A percentile compares a stretch with the other conserved stretches of the same genome.
Conservation (phyloP, 2,113 vertebrate species). For the Colossoma macropomum region DNA sequence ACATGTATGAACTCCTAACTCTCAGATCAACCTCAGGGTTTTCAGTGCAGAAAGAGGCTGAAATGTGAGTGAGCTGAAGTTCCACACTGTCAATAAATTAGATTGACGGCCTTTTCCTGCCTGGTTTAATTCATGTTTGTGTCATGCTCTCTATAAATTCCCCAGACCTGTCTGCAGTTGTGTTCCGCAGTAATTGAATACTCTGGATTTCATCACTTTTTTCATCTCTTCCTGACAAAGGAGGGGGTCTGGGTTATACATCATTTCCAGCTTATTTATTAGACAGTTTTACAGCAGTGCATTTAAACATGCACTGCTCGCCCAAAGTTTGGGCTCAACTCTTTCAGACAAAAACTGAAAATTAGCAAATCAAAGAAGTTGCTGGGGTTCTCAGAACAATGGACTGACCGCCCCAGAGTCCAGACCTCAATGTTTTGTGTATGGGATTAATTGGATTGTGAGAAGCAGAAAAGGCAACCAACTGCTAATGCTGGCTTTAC, state of each 20-base stretch:
- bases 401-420: no score
- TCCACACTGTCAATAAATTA: conserved; percentile 31
- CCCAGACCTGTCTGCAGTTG: background rate
- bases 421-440: no score
- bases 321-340: no score
- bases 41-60: background rate
- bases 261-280: background rate
- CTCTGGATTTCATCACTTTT: background rate
- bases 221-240: background rate
- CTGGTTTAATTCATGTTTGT: conserved; percentile 8
- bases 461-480: no score
- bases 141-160: background rate
- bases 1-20: background rate
- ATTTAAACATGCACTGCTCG: background rate
- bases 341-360: no score
- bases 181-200: background rate
- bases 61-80: background rate
- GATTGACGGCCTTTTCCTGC: conserved; percentile 27
- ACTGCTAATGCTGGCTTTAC: no score
- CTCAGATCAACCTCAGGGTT: background rate
- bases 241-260: background rate
- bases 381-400: no score
- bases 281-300: background rate
- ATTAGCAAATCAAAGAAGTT: no score
- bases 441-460: no score